Conservation (phyloP, 2,113 vertebrate species). For the Phrynosoma platyrhinos region DNA sequence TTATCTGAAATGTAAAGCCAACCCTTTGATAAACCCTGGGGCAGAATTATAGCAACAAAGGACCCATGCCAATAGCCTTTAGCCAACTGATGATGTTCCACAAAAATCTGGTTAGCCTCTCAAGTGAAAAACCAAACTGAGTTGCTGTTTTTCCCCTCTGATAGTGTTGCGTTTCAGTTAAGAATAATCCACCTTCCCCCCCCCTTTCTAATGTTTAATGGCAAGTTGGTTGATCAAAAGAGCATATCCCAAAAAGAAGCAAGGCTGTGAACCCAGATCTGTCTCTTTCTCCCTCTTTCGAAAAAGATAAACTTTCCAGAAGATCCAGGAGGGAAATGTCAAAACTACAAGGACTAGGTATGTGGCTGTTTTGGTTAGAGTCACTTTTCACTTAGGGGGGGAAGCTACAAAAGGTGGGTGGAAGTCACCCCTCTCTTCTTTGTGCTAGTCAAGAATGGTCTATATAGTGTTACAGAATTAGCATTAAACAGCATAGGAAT, state of each 20-base stretch:
- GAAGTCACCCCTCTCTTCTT: conserved; percentile 74
- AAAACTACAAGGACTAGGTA: conserved; percentile 74
- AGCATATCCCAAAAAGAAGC: conserved; percentile 52
- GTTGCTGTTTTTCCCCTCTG: conserved; percentile 58
- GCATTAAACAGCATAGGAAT: conserved; percentile 80
- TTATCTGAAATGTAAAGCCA: conserved; percentile 66
- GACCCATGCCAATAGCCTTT: conserved; percentile 67
- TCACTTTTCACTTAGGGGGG: conserved; percentile 70
- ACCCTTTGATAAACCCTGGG: conserved; percentile 59
- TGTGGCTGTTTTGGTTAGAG: conserved; percentile 72
- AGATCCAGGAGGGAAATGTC: conserved; percentile 85
- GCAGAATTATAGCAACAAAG: conserved; percentile 68
- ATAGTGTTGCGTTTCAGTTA: conserved; percentile 74
- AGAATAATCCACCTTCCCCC: conserved; percentile 50
- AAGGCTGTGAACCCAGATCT: conserved; percentile 72
- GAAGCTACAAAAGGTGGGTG: conserved; percentile 58
- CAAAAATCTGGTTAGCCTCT: conserved; percentile 63
- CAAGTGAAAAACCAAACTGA: conserved; percentile 53
- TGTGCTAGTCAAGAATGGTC: conserved; percentile 61
- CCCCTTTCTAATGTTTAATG: conserved; percentile 76
- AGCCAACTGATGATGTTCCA: conserved; percentile 69
- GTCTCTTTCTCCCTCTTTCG: conserved; percentile 73
- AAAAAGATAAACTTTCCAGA: conserved; percentile 80
- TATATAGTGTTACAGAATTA: conserved; percentile 92
- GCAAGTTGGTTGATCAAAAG: conserved; percentile 74